Base-by-base conservation (phyloP, 2,113 vertebrate species). In the Megalops atlanticus region DNA sequence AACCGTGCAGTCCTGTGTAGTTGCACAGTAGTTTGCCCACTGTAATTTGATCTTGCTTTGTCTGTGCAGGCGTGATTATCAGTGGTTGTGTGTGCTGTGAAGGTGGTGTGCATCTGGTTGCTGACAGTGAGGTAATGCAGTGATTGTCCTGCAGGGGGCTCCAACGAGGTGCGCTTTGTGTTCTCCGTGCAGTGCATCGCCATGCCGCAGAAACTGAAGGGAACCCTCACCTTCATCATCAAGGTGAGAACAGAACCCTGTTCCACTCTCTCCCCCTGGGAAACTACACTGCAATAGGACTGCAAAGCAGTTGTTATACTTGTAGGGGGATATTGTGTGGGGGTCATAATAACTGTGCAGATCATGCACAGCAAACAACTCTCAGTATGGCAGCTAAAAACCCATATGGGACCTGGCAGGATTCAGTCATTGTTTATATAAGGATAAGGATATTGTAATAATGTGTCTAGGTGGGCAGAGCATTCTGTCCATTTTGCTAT, bases 181-280 rank as follows among this genome's bases (percentile, higher is more conserved):
- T 99, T 99, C 93, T 95, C 95, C 40, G 92, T 99, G 80, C 96
- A 99, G 92, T 99, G 97, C 91, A 97, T 99, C 36, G 89, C 96
- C 79, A 97, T 95, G 95, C 95, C 97, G n/a, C 98, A 99, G 94
- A 99, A 99, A 88, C 95, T 99, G 86, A 99, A 99, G 91, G 98
- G 98, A 90, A 99, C 97, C 0, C 91, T 99, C 83, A 95, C 98
- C 76, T 99, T 99, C 91, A 99, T 99, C 75, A 96, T 97, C 83
- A 99, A 99, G 96, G 98, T 99, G 84, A 76, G 88, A 78, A 81
- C 78, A 73, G 4, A 54, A 12, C 2, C 36, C 43, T 38, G 8
- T 35, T 35, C n/a, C 18, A 2, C 2, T 35, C n/a, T 7, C 31
- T 14, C 31, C 16, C 75, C 35, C 45, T n/a, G 47, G 43, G 14